Evolutionary conservation across 1,140 invertebrate species (phyloP).

Genomic region (Drosophila trapezifrons): DNA sequence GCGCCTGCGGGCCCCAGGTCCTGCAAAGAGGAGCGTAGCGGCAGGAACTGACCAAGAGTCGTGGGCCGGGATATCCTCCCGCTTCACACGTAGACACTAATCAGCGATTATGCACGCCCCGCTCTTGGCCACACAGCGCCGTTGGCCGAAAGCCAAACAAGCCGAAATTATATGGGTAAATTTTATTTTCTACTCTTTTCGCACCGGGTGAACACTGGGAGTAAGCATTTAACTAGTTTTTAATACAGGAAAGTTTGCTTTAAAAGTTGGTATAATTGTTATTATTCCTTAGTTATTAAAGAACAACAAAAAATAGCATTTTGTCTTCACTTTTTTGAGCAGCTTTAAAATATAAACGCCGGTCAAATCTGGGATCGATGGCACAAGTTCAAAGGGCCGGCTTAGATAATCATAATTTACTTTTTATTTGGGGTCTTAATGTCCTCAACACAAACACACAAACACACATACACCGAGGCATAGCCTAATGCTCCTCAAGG

Average conservation of each 20-base stretch:
- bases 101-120: conserved; percentile 72
- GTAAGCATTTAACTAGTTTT: conserved; percentile 4
- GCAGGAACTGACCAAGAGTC: neutral
- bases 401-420: conserved; percentile 56
- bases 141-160: conserved; percentile 45
- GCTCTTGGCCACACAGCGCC: conserved; percentile 21
- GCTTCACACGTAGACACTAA: conserved; percentile 63
- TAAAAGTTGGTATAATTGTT: neutral
- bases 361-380: conserved; percentile 19
- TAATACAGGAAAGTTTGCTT: neutral
- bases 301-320: neutral
- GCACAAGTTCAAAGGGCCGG: conserved; percentile 19
- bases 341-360: conserved; percentile 23
- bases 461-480: too few relatives aligned
- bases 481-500: conserved; percentile 4
- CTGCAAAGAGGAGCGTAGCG: neutral
- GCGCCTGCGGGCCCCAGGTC: neutral
- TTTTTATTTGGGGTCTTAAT: conserved; percentile 40
- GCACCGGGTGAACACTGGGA: neutral
- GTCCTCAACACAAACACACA: conserved; percentile 3
- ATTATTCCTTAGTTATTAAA: too few relatives aligned
- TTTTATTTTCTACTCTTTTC: conserved; percentile 12
- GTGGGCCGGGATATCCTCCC: conserved; percentile 13
- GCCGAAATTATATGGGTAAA: conserved; percentile 30
- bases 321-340: neutral